phyloP scores from a whole-genome alignment of 2,888 invertebrate genomes.

The Agrotis ipsilon region DNA sequence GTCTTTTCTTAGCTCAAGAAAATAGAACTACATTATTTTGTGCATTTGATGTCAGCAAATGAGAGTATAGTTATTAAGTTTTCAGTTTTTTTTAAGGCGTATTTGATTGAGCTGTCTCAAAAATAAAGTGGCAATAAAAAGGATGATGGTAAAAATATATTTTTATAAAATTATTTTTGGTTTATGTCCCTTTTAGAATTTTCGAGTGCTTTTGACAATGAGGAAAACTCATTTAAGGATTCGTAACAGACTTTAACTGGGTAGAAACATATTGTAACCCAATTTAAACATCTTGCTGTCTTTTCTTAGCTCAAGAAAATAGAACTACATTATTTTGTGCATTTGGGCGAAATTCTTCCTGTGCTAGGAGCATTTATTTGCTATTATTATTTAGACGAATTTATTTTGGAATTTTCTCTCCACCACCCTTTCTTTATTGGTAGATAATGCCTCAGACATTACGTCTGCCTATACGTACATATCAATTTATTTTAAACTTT shows the following conservation, averaged over 20 bases:
- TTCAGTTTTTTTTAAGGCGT: constrained; percentile 36
- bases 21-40: no score
- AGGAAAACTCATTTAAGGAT: constrained; percentile 9
- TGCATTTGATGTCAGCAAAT: constrained; percentile 65
- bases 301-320: constrained; percentile 6
- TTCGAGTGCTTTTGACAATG: not conserved
- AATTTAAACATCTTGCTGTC: constrained; percentile 12
- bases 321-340: constrained; percentile 11
- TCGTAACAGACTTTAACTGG: constrained; percentile 10
- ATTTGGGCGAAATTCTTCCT: not conserved
- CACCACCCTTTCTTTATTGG: no score
- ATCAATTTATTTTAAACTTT: no score
- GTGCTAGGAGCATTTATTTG: not conserved
- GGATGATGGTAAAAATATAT: not conserved
- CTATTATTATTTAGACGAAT: not conserved
- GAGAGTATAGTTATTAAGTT: constrained; percentile 49
- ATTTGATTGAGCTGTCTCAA: constrained; percentile 19
- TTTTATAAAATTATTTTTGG: no score
- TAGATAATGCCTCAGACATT: no score
- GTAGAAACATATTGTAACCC: constrained; percentile 20
- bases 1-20: constrained; percentile 5
- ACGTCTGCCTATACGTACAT: no score
- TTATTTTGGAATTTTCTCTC: no score
- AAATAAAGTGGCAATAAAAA: constrained; percentile 10
- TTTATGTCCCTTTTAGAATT: not conserved